Conservation (phyloP, 1,140 invertebrate genomes). For the Bombus confusus region DNA sequence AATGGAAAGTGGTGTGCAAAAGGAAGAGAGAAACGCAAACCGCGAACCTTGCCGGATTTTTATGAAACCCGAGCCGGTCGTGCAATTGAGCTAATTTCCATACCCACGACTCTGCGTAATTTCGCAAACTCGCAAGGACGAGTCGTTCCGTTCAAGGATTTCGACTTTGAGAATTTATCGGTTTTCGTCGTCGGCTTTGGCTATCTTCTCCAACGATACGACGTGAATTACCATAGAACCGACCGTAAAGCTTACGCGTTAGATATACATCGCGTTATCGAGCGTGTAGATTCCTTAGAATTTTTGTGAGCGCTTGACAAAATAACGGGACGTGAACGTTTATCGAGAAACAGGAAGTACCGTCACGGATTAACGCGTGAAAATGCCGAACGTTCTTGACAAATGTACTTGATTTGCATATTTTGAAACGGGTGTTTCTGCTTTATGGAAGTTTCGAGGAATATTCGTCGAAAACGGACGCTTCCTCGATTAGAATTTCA, state of each 20-base stretch:
- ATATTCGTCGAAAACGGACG: background rate
- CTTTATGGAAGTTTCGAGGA: background rate
- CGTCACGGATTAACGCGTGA: constrained; percentile 7
- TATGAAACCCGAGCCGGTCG: constrained; percentile 29
- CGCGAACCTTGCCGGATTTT: constrained; percentile 26
- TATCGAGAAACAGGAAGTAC: background rate
- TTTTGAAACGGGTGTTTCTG: background rate
- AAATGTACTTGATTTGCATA: constrained; percentile 30
- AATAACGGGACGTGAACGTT: constrained; percentile 27
- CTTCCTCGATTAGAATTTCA: too few species aligned
- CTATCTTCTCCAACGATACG: too few species aligned
- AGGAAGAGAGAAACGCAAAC: constrained; percentile 2
- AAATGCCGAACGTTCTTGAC: background rate
- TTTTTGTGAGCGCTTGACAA: background rate
- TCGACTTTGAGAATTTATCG: constrained; percentile 7
- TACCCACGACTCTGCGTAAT: constrained; percentile 24
- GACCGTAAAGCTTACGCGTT: background rate
- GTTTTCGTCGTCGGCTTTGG: background rate
- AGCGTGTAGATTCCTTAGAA: background rate
- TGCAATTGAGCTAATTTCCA: constrained; percentile 47
- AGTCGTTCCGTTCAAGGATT: constrained; percentile 28
- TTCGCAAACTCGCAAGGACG: constrained; percentile 35
- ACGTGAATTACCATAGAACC: background rate
- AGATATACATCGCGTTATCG: background rate
- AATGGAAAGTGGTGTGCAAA: constrained; percentile 16